Evolutionary conservation across 2,888 invertebrate genomes (phyloP).

Genomic region (Diarsia rubi): DNA sequence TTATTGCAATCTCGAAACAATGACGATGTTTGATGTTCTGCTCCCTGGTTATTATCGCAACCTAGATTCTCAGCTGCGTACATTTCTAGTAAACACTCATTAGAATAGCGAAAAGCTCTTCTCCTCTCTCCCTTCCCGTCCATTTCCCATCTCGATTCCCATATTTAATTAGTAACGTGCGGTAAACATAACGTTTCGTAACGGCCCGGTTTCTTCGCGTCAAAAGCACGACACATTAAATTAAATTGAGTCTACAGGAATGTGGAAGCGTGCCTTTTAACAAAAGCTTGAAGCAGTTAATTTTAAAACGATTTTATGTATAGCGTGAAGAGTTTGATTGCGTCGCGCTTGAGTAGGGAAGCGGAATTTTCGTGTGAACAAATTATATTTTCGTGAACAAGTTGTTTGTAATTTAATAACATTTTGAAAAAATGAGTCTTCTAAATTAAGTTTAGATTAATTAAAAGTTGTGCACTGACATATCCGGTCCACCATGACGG

Average conservation of each 20-base stretch:
- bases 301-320: conserved; percentile 59
- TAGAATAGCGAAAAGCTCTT: conserved; percentile 38
- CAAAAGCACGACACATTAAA: conserved; percentile 69
- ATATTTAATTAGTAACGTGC: conserved; percentile 38
- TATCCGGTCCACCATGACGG: conserved; percentile 12
- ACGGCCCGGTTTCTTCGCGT: conserved; percentile 66
- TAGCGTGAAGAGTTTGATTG: conserved; percentile 23
- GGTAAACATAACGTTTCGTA: conserved; percentile 47
- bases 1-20: conserved; percentile 36
- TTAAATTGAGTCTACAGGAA: conserved; percentile 67
- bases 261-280: conserved; percentile 59
- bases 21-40: conserved; percentile 49
- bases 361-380: not conserved
- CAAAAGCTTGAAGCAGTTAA: conserved; percentile 62
- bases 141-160: conserved; percentile 7
- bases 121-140: no score
- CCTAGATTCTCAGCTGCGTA: conserved; percentile 40
- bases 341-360: conserved; percentile 9
- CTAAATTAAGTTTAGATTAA: not conserved
- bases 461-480: conserved; percentile 1
- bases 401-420: not conserved
- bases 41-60: conserved; percentile 42
- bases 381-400: conserved; percentile 9
- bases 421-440: conserved; percentile 17
- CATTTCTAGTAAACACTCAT: conserved; percentile 34